Conservation (phyloP, 2,113 vertebrate genomes). For the Mormyrus lacerda region DNA sequence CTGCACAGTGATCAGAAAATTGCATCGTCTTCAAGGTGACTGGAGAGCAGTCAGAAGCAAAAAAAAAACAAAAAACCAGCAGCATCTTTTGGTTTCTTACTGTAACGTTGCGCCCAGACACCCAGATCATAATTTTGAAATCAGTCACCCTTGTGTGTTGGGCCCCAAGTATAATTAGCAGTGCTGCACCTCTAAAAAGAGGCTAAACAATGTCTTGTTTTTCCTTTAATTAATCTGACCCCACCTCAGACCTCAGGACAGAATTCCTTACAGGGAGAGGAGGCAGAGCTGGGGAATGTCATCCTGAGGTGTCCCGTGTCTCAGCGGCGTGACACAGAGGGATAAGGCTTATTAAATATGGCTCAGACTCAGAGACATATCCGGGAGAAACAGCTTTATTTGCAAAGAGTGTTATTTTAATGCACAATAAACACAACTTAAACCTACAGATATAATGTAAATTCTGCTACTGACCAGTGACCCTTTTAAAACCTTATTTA, state of each 20-base stretch:
- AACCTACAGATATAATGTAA: background rate
- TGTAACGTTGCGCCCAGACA: background rate
- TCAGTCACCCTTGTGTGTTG: background rate
- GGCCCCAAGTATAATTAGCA: background rate
- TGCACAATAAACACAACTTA: background rate
- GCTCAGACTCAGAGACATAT: background rate
- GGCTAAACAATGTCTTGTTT: background rate
- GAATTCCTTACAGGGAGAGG: background rate
- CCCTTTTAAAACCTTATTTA: background rate
- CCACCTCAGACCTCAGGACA: background rate
- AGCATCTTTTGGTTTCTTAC: background rate
- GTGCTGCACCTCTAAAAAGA: background rate
- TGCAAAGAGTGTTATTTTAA: background rate
- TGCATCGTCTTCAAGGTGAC: background rate
- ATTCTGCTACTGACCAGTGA: background rate
- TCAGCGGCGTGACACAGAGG: background rate
- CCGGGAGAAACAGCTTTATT: background rate
- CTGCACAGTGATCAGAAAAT: background rate
- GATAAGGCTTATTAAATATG: background rate
- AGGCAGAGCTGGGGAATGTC: background rate
- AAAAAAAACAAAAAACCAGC: too few relatives aligned
- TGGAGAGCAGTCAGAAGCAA: background rate
- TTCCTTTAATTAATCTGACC: background rate
- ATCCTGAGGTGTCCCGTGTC: background rate
- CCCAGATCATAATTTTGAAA: background rate